phyloP scores from a whole-genome alignment of 2,113 vertebrate species.

The Brachypodius melanocephalos region DNA sequence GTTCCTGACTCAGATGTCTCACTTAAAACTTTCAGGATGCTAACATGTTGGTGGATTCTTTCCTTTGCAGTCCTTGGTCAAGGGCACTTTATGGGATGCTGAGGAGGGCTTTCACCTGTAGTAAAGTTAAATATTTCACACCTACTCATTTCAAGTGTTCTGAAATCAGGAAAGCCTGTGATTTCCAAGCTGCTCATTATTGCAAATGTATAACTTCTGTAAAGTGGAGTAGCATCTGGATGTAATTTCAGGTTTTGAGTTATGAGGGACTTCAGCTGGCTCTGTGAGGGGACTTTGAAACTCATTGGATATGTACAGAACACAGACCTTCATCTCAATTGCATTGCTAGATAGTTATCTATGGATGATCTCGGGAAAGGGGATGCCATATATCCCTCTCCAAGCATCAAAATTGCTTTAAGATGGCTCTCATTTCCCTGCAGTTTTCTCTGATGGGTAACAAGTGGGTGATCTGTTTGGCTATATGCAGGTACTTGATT shows the following conservation, averaged over 20 bases:
- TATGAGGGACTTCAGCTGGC: background rate
- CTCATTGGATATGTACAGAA: background rate
- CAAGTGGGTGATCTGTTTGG: background rate
- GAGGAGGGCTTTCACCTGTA: background rate
- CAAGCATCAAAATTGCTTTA: background rate
- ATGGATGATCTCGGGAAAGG: background rate
- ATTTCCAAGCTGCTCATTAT: background rate
- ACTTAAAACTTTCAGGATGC: background rate
- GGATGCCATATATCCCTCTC: background rate
- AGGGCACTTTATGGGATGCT: background rate
- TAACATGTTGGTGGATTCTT: background rate
- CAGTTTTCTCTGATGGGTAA: background rate
- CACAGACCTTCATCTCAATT: background rate
- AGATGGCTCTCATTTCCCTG: background rate
- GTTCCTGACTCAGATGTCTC: background rate
- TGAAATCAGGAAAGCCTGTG: background rate
- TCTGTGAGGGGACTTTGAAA: background rate
- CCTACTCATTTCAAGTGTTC: background rate
- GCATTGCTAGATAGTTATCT: background rate
- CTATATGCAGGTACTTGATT: background rate
- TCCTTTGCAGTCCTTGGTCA: background rate
- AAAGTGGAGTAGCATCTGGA: background rate
- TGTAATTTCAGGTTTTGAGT: background rate
- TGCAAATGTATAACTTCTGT: background rate
- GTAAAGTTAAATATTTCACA: background rate